Percentiles rank a stretch among this genome's conserved stretches.
Evolutionary conservation across 2,888 invertebrate species (phyloP).

Genomic region (Chloromyia formosa): DNA sequence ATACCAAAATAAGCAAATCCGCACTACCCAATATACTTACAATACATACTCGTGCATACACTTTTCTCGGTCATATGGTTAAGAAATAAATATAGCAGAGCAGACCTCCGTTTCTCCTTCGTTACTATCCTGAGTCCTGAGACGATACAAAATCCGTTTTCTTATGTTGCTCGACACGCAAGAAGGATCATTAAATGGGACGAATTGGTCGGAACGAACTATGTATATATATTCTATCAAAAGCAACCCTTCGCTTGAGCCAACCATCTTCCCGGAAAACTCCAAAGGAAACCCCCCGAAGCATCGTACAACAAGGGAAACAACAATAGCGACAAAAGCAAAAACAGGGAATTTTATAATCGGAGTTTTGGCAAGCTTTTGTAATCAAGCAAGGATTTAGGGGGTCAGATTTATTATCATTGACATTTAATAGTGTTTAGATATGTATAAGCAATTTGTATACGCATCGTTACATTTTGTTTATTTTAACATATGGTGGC

Average conservation of each 20-base stretch:
- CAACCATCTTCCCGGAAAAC: too few species aligned
- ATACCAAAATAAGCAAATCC: too few species aligned
- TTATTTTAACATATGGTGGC: constrained; percentile 44
- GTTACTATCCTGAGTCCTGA: too few species aligned
- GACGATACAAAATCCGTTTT: constrained; percentile 9
- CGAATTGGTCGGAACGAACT: constrained; percentile 23
- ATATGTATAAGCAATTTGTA: constrained; percentile 47
- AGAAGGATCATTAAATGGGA: constrained; percentile 22
- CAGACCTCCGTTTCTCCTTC: too few species aligned
- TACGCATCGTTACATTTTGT: constrained; percentile 48
- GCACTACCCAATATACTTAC: too few species aligned
- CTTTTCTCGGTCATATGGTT: too few species aligned
- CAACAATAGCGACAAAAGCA: constrained; percentile 7
- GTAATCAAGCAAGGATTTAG: constrained; percentile 45
- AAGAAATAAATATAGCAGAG: too few species aligned
- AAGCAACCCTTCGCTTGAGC: not conserved
- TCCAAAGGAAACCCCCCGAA: not conserved
- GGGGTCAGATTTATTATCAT: constrained; percentile 49
- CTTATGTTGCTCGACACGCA: constrained; percentile 19
- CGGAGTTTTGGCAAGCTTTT: constrained; percentile 32
- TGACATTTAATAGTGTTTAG: constrained; percentile 48
- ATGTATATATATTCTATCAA: constrained; percentile 20
- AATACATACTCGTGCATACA: too few species aligned
- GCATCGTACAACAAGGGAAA: not conserved
- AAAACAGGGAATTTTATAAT: constrained; percentile 30